Percentiles rank a stretch among this genome's conserved stretches.
phyloP scores from a whole-genome alignment of 2,888 invertebrate genomes.

The Athalia circularis region DNA sequence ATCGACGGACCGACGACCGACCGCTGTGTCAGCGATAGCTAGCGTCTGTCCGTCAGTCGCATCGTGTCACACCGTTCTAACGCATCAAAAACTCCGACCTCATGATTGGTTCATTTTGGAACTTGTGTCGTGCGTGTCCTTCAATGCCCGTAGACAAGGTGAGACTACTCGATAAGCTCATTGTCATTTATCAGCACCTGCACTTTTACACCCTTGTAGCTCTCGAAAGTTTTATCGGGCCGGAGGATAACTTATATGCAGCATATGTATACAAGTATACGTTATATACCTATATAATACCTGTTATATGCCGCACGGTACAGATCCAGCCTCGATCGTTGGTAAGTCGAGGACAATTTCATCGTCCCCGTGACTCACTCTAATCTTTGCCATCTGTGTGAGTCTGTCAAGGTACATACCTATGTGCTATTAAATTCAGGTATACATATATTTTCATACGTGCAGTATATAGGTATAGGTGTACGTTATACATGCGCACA shows the following conservation, averaged over 20 bases:
- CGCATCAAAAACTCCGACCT: constrained; percentile 74
- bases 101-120: constrained; percentile 99
- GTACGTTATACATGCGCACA: no score
- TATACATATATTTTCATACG: no score
- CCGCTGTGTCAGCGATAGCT: constrained; percentile 48
- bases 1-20: constrained; percentile 48
- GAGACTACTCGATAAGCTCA: constrained; percentile 66
- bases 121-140: constrained; percentile 96
- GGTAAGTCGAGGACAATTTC: no score
- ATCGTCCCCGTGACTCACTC: no score
- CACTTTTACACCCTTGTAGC: neutral
- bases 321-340: no score
- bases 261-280: neutral
- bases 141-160: constrained; percentile 98
- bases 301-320: no score
- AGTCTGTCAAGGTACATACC: no score
- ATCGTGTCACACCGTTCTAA: constrained; percentile 68
- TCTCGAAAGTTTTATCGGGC: neutral
- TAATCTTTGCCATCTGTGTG: no score
- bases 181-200: neutral
- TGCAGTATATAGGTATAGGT: no score
- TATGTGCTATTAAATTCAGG: no score
- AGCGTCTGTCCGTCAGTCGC: constrained; percentile 55
- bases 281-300: neutral
- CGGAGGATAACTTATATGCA: neutral